Base-by-base conservation (phyloP, 2,888 invertebrate species). In the Pseudococcus longispinus region DNA sequence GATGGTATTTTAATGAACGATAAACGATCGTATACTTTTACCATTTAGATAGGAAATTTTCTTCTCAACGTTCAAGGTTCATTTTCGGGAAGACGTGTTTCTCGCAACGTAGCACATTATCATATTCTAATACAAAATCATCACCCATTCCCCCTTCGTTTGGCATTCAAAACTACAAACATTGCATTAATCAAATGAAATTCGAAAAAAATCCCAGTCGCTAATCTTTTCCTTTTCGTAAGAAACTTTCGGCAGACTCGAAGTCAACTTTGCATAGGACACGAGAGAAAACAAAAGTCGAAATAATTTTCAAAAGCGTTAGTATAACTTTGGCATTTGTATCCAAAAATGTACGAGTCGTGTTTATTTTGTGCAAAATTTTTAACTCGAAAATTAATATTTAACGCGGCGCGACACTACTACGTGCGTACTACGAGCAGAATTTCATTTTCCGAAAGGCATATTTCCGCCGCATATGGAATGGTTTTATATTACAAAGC, bases 1-100 rank as follows among this genome's bases (percentile, higher is more conserved):
- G 70, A 70, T 70, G 70, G 70, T 29, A 29, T 70, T 70, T 70
- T 70, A 70, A 70, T 70, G 70, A 70, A 60, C 60, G 20, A 70
- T 70, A 4, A 70, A 70, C 70, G 70, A 70, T 60, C 23, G 20
- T 37, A 4, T 37, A 37, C 9, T 37, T 37, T 37, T 37, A 6
- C 37, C 29, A 29, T 70, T 70, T 5, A 4, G 29, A 70, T 70
- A 60, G 9, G 29, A 29, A 32, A 29, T 70, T 29, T n/a, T 70
- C 70, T 1, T 8, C 11, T 8, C 15, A 2, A 18, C 15, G 29
- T 26, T 70, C 70, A 70, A 70, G 70, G 70, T 29, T 70, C 18
- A 3, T 29, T 29, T 60, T 23, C 23, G 20, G 1, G 13, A 9
- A 23, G 1, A 4, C 51, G 51, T 4, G 51, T 51, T n/a, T 13